These are phyloP conservation scores for Spea bombifrons DNA, from an alignment of 2,113 vertebrate genomes.

Conservation along the genomic window DNA sequence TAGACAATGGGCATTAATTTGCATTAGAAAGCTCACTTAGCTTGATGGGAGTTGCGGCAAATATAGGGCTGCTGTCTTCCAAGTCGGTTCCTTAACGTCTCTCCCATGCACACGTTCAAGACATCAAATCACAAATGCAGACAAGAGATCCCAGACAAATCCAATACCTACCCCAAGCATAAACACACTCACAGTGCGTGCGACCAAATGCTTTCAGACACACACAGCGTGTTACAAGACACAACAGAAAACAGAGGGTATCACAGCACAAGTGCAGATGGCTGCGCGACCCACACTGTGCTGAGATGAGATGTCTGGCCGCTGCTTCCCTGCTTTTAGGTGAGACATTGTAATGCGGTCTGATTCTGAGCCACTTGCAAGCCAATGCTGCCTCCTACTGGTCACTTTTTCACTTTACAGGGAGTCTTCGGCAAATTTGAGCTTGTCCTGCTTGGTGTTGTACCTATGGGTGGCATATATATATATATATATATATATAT, in stretches of 20 bases:
- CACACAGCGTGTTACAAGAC: conserved; percentile 39
- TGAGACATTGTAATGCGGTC: conserved; percentile 6
- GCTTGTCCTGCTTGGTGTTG: background rate
- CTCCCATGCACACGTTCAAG: background rate
- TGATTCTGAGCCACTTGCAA: background rate
- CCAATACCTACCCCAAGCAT: conserved; percentile 16
- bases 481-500: background rate
- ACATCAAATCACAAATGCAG: background rate
- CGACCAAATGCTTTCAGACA: conserved; percentile 22
- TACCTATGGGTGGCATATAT: conserved; percentile 4
- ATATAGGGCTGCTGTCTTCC: background rate
- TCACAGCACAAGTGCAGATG: conserved; percentile 45
- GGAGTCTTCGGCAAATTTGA: background rate
- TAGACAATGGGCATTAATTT: too few relatives aligned
- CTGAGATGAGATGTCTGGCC: conserved; percentile 33
- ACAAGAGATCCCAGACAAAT: conserved; percentile 29
- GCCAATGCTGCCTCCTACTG: conserved; percentile 33
- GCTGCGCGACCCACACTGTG: conserved; percentile 35
- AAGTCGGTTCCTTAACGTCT: background rate
- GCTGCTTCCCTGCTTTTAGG: conserved; percentile 21
- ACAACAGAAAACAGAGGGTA: conserved; percentile 45
- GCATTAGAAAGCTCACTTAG: background rate
- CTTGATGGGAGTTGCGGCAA: background rate
- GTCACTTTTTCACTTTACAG: background rate
- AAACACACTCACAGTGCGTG: conserved; percentile 10